Percentiles rank a stretch among this genome's conserved stretches.
Evolutionary conservation across 1,140 invertebrate genomes (phyloP).

Genomic region (Bursaphelenchus mucronatus): DNA sequence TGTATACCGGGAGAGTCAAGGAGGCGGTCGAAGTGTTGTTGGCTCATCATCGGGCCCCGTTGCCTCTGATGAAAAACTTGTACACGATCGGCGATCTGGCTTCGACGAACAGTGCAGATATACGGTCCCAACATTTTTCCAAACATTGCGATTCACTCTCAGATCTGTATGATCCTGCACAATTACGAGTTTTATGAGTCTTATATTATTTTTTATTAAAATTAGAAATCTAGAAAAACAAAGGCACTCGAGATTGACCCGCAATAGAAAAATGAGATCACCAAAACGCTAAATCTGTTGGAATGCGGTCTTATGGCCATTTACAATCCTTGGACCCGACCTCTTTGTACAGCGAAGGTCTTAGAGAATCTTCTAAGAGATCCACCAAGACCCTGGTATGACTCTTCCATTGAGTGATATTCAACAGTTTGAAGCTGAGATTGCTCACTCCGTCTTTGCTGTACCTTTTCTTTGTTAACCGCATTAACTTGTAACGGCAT

Average conservation of each 20-base stretch:
- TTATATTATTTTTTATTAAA: no score
- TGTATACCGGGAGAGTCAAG: conserved; percentile 32
- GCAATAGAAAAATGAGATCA: no score
- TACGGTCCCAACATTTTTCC: no score
- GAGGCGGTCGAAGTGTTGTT: conserved; percentile 30
- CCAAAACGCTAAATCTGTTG: no score
- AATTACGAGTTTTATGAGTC: no score
- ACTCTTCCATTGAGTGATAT: conserved; percentile 67
- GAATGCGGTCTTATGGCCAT: not conserved
- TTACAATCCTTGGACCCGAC: no score
- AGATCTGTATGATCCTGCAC: no score
- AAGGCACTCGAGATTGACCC: no score
- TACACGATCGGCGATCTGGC: conserved; percentile 19
- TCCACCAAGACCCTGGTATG: conserved; percentile 64
- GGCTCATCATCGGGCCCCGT: conserved; percentile 4
- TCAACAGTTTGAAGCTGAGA: conserved; percentile 74
- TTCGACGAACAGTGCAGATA: not conserved
- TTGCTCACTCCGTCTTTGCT: conserved; percentile 78
- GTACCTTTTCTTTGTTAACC: conserved; percentile 75
- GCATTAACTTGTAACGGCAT: conserved; percentile 72
- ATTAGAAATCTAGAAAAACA: no score
- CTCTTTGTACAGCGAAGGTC: no score
- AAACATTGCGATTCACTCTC: no score
- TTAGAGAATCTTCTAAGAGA: conserved; percentile 27
- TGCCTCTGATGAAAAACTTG: conserved; percentile 25